phyloP scores from a whole-genome alignment of 1,140 invertebrate genomes.

The Ceratina australensis region DNA sequence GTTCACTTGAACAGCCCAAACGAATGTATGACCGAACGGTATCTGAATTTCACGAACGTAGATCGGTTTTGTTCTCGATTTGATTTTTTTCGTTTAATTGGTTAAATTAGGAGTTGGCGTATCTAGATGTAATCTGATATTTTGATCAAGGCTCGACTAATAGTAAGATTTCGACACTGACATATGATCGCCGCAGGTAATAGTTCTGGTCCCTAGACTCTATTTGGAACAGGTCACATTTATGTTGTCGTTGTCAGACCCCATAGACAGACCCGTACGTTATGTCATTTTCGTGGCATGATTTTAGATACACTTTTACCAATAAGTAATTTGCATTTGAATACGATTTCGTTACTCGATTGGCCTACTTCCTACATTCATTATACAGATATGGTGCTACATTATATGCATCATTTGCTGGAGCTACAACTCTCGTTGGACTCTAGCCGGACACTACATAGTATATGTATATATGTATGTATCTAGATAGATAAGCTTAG shows the following conservation, averaged over 20 bases:
- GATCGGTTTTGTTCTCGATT: too few relatives aligned
- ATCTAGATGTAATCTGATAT: not conserved
- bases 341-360: not conserved
- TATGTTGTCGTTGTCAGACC: not conserved
- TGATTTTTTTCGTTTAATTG: too few relatives aligned
- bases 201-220: not conserved
- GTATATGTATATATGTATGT: too few relatives aligned
- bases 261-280: not conserved
- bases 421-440: too few relatives aligned
- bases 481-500: too few relatives aligned
- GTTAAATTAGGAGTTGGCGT: not conserved
- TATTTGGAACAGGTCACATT: not conserved
- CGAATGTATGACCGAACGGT: too few relatives aligned
- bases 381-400: too few relatives aligned
- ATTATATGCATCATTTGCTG: too few relatives aligned
- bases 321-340: not conserved
- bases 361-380: not conserved
- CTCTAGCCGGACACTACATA: too few relatives aligned
- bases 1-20: too few relatives aligned
- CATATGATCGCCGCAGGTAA: not conserved
- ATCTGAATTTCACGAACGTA: too few relatives aligned
- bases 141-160: not conserved
- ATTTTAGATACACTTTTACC: not conserved
- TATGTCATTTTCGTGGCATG: not conserved
- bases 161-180: conserved; percentile 9